A percentile compares a stretch with the other conserved stretches of the same genome.
Evolutionary conservation across 2,797 vertebrate genomes (phyloP).

Genomic region (Lateolabrax maculatus): DNA sequence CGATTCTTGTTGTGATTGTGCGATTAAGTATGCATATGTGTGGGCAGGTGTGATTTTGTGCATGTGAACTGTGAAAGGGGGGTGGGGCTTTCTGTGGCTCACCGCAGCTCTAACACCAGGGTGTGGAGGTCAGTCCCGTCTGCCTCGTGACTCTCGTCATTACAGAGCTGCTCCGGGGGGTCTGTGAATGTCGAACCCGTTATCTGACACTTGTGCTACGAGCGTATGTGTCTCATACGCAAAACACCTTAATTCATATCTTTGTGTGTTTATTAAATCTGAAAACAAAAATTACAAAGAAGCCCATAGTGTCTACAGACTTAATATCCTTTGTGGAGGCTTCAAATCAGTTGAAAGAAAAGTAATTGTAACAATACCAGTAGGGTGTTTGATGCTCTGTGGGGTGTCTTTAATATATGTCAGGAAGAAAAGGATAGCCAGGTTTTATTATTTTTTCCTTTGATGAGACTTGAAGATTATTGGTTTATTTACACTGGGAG

Average conservation of each 20-base stretch:
- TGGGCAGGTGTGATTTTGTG: constrained; percentile 66
- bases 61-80: constrained; percentile 36
- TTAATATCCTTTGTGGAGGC: constrained; percentile 33
- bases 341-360: constrained; percentile 24
- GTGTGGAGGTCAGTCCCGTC: constrained; percentile 52
- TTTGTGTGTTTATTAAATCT: constrained; percentile 11
- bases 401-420: constrained; percentile 58
- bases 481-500: constrained; percentile 56
- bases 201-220: constrained; percentile 12
- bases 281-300: constrained; percentile 5
- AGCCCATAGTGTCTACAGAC: neutral
- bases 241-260: constrained; percentile 14
- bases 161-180: constrained; percentile 18
- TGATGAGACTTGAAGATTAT: constrained; percentile 55
- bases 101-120: constrained; percentile 34
- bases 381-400: constrained; percentile 24
- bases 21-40: constrained; percentile 68
- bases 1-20: constrained; percentile 54
- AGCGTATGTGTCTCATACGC: neutral
- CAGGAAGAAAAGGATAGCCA: constrained; percentile 24
- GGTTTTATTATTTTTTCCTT: constrained; percentile 65
- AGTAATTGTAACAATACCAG: constrained; percentile 6
- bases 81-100: constrained; percentile 29
- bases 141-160: constrained; percentile 32
- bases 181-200: constrained; percentile 15